Base-by-base conservation (phyloP, 1,140 invertebrate genomes). In the Drosophila pandora region DNA sequence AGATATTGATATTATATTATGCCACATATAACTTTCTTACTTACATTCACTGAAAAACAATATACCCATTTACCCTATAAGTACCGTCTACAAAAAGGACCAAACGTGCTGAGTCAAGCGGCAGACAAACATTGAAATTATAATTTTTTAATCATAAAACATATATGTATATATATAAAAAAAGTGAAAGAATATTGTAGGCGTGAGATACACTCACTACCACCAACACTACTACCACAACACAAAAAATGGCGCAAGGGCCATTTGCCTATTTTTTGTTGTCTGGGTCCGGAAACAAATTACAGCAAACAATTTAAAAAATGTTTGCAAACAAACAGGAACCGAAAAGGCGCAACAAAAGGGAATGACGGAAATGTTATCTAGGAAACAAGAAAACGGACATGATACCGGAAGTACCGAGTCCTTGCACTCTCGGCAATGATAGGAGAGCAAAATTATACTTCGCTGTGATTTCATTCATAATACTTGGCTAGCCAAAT, bases 221-320 rank as follows among this genome's bases (percentile, higher is more conserved):
- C 13, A 17, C n/a, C 12, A 41, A 41, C 60, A 75, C 73, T 21
- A 23, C 28, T 7, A 22, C 28, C 9, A 47, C 39, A 47, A 63
- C 37, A 28, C 21, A 22, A 34, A 81, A 75, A 85, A 85, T 87
- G 82, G 82, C 62, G 78, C 77, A 77, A 34, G 65, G 78, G 65
- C 82, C 78, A 85, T 81, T 87, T 87, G 74, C 60, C 65, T 76
- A 71, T 76, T 65, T 65, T 63, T 62, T 71, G 53, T 48, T 71
- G 53, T 56, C n/a, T 28, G 71, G 71, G 82, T 64, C 78, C 82
- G 83, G 83, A 87, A 82, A 87, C 82, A 87, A 87, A 87, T 87
- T 87, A 88, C 70, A 87, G 82, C 82, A 87, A 87, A 87, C 83
- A 87, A 87, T 87, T 87, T 88, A 88, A 87, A 87, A 87, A 87